These are phyloP conservation scores for Hippasteria phrygiana DNA, from an alignment of 53 echinoderm and acorn worm genomes.

Conservation along the genomic window DNA sequence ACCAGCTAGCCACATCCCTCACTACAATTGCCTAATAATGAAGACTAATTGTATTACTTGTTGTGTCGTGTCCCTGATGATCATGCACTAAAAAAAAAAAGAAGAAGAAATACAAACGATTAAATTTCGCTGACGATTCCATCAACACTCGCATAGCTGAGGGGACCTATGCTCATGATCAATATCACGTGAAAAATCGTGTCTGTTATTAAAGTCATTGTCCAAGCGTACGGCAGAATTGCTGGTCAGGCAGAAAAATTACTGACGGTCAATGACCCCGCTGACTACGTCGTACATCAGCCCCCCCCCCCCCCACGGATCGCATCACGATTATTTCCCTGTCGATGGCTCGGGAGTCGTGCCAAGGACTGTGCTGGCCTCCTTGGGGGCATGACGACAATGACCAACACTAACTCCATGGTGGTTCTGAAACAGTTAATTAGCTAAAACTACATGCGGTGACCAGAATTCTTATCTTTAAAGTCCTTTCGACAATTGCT, in stretches of 20 bases:
- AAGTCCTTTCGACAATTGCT: too few species aligned
- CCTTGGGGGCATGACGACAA: not conserved
- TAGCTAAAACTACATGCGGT: too few species aligned
- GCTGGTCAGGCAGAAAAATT: constrained; percentile 1
- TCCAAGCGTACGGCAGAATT: not conserved
- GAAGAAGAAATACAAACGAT: not conserved
- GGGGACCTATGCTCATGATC: not conserved
- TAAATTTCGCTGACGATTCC: not conserved
- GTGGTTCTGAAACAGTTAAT: too few species aligned
- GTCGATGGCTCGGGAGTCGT: constrained; percentile 17
- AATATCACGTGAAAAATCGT: not conserved
- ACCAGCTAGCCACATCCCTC: too few species aligned
- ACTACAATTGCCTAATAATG: not conserved
- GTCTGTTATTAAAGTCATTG: constrained; percentile 31
- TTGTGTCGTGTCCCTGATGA: not conserved
- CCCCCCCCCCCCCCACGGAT: too few species aligned
- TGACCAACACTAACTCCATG: not conserved
- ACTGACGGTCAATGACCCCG: constrained; percentile 39
- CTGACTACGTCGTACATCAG: not conserved
- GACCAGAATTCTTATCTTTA: too few species aligned
- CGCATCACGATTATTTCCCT: constrained; percentile 43
- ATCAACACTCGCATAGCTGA: not conserved
- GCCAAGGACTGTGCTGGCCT: not conserved
- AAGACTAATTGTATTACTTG: not conserved
- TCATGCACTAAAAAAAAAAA: not conserved